Conservation (phyloP, 1,140 invertebrate genomes). For the Bombus balteatus region DNA sequence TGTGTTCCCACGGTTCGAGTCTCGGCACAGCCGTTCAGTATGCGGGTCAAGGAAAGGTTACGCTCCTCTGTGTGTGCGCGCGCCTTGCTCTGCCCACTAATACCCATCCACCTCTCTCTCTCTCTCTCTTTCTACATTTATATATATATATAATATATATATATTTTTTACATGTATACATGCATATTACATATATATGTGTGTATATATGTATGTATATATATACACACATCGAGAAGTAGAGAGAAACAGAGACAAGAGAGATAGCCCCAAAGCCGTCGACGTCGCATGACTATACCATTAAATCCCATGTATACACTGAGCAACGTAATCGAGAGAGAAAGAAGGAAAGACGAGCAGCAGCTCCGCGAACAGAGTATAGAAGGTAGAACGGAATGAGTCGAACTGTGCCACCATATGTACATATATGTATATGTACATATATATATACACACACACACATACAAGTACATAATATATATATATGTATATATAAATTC, state of each 20-base stretch:
- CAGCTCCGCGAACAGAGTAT: neutral
- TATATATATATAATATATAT: neutral
- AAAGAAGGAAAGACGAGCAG: neutral
- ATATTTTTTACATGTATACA: neutral
- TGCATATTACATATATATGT: neutral
- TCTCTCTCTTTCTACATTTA: neutral
- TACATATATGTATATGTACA: slow-evolving; percentile 7
- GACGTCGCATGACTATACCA: slow-evolving; percentile 76
- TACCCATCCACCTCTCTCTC: slow-evolving; percentile 60
- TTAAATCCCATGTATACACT: slow-evolving; percentile 72
- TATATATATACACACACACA: neutral
- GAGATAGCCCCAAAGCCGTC: slow-evolving; percentile 53
- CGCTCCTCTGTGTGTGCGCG: slow-evolving; percentile 73
- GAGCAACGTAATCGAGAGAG: slow-evolving; percentile 44
- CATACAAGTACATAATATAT: neutral
- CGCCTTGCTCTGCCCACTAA: slow-evolving; percentile 75
- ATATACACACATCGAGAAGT: slow-evolving; percentile 1
- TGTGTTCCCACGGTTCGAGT: slow-evolving; percentile 83
- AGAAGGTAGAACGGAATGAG: slow-evolving; percentile 16
- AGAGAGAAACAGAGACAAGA: slow-evolving; percentile 28
- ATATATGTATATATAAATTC: neutral
- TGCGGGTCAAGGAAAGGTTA: slow-evolving; percentile 84
- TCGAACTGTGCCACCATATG: slow-evolving; percentile 41
- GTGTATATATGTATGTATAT: neutral
- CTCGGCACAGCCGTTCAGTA: slow-evolving; percentile 83